A percentile compares a stretch with the other conserved stretches of the same genome.
These are phyloP conservation scores for Megalopta genalis DNA, from an alignment of 1,140 invertebrate genomes.

Conservation along the genomic window DNA sequence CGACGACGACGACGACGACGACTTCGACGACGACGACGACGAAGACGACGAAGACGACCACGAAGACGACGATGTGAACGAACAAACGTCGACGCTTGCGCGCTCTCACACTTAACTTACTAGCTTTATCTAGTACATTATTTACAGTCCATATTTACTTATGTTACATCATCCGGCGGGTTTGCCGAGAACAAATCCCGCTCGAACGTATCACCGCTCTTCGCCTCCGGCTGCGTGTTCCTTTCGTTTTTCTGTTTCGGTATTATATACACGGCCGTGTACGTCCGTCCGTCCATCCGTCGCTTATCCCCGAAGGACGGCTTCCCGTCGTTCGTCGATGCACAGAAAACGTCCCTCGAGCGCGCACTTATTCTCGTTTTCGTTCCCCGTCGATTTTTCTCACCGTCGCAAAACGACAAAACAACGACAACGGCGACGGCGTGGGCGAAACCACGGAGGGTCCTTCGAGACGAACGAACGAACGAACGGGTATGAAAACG, in stretches of 20 bases:
- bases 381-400: background rate
- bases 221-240: conserved; percentile 50
- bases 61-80: background rate
- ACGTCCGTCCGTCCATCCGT: conserved; percentile 40
- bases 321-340: background rate
- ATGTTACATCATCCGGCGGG: conserved; percentile 78
- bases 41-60: background rate
- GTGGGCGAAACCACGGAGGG: background rate
- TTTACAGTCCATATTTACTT: conserved; percentile 81
- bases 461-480: conserved; percentile 24
- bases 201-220: conserved; percentile 65
- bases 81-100: conserved; percentile 50
- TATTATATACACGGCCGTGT: conserved; percentile 24
- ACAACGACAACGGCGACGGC: background rate
- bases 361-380: too few relatives aligned
- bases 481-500: conserved; percentile 21
- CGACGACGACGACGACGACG: background rate
- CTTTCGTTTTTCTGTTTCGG: conserved; percentile 30
- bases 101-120: conserved; percentile 78
- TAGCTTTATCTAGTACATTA: conserved; percentile 79
- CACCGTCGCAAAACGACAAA: background rate
- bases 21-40: too few relatives aligned
- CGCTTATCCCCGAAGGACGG: background rate
- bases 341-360: conserved; percentile 16
- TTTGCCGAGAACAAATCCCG: conserved; percentile 74